phyloP scores from a whole-genome alignment of 2,797 vertebrate species.

The Arrhamphus sclerolepis region DNA sequence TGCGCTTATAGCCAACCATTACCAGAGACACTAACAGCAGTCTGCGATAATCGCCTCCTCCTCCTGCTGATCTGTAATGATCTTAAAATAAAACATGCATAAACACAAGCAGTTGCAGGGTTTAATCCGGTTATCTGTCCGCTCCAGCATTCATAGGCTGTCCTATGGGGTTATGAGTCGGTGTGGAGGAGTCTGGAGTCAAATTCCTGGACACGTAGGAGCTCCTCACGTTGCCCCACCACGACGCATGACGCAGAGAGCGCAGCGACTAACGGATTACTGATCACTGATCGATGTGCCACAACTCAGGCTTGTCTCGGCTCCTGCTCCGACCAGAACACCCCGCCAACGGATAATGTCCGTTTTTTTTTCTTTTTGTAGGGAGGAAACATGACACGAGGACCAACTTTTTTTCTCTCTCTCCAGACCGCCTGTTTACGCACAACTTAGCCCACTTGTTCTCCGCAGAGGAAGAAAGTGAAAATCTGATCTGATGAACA shows the following conservation, averaged over 20 bases:
- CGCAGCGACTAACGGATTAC: constrained; percentile 55
- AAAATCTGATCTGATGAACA: constrained; percentile 2
- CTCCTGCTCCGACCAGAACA: background rate
- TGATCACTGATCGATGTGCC: constrained; percentile 21
- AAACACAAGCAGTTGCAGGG: background rate
- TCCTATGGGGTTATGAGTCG: constrained; percentile 45
- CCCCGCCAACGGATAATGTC: background rate
- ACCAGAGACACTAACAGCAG: too few species aligned
- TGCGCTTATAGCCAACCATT: too few species aligned
- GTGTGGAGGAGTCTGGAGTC: constrained; percentile 70
- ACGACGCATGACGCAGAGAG: constrained; percentile 53
- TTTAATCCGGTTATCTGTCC: background rate
- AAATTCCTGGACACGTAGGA: constrained; percentile 79
- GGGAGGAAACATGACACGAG: constrained; percentile 5
- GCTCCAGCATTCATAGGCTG: background rate
- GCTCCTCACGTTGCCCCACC: constrained; percentile 50
- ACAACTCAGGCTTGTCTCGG: background rate
- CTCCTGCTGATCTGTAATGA: too few species aligned
- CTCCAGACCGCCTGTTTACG: constrained; percentile 3
- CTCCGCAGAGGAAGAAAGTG: constrained; percentile 11
- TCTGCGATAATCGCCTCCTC: too few species aligned
- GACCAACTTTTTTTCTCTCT: constrained; percentile 3
- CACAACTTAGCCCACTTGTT: constrained; percentile 34
- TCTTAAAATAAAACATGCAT: background rate
- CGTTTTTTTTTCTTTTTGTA: background rate